Evolutionary conservation across 2,888 invertebrate genomes (phyloP), one percentile per base, ranked within the genome.

Genomic region (Lasioglossum figueresi): DNA sequence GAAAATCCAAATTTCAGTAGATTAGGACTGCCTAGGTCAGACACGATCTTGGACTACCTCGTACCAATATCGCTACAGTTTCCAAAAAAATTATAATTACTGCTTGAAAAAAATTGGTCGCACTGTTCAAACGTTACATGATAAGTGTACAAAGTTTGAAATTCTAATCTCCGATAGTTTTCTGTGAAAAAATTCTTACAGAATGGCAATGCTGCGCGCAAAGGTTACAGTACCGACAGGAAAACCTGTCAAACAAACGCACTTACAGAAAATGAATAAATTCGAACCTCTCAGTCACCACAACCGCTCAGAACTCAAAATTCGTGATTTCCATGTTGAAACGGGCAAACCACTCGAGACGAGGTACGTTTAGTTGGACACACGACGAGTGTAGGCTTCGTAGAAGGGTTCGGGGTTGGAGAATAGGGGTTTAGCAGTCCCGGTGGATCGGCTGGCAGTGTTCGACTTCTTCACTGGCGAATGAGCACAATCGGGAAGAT

Each of bases 401-500:
- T 27, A 27, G 59, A 59, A 23, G 52, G 52, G 27, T 27, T 27
- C 0, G 59, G 59, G 27, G 31, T 63, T 63, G 16, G 27, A 31
- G 14, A 31, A 27, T 63, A 16, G 14, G 27, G 23, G 8, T 52
- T 63, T 14, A 31, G 31, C 27, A 31, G 59, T 16, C 59, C 59
- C 59, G 59, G 16, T 14, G 59, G 31, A 59, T 27, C 27, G 59
- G 59, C 59, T 31, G 59, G 27, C 27, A 16, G 27, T 31, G 59
- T 16, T 31, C 59, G 59, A 27, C 16, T 31, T 63, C 5, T 63
- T 63, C 59, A n/a, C 59, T n/a, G 52, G 16, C 59, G 43, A 12
- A 27, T 52, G 8, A 16, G 52, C 59, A 63, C 59, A 31, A 16
- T 63, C 31, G 31, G 48, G 56, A 68, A 80, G 71, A 80, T 80